Base-by-base conservation (phyloP, 2,888 invertebrate species). In the Lycaena phlaeas region DNA sequence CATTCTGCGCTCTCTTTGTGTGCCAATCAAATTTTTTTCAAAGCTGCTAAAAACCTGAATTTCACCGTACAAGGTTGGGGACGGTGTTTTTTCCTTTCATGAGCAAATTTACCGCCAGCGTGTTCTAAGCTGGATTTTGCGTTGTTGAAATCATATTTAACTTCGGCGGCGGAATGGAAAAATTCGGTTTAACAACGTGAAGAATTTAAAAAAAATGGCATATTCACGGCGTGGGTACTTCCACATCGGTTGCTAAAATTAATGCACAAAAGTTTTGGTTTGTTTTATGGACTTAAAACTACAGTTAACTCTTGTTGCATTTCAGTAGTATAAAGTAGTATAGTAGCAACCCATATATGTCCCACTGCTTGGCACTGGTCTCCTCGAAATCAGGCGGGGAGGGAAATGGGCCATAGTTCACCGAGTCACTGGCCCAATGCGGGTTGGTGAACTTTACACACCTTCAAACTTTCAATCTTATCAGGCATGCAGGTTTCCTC, bases 11-110 rank as follows among this genome's bases (percentile, higher is more conserved):
- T 40, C 51, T 53, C 65, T 72, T 70, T 72, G 68, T 68, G 56
- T 56, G 56, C 63, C 71, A 72, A 72, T 72, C 70, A 67, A 60
- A 68, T 63, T 65, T 62, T 59, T 22, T 62, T 57, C 46, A 39
- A n/a, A 38, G 48, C 47, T 40, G n/a, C n/a, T 48, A 47, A 46
- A 48, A 51, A 48, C 45, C 43, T 37, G 36, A 45, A n/a, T n/a
- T n/a, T n/a, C 48, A 46, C 37, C 40, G 25, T 38, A 36, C 39
- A 37, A 36, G 38, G 40, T 27, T 48, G 43, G 27, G 41, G 27
- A n/a, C n/a, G n/a, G 28, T 37, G 6, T 9, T 22, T 29, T n/a
- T 41, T 46, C 50, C 41, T 38, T 42, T 30, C 42, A 28, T 27
- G 43, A 34, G 45, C 43, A 43, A 48, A 45, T 43, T 48, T 43